Percentiles rank a stretch among this genome's conserved stretches.
Evolutionary conservation across 2,888 invertebrate species (phyloP).

Genomic region (Ceramica pisi): DNA sequence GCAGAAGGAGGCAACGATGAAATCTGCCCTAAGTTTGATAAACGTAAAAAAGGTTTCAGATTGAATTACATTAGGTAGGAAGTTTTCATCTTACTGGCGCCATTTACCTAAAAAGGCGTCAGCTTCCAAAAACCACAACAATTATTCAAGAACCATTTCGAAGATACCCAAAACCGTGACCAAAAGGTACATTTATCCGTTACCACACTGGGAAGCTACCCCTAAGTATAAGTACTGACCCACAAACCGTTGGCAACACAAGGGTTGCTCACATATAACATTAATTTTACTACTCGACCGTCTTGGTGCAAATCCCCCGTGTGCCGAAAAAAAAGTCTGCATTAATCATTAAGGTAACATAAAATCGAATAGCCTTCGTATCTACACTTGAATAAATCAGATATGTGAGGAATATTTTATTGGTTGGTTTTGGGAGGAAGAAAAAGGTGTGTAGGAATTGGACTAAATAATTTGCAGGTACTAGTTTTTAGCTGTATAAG

Average conservation of each 20-base stretch:
- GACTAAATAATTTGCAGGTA: too few relatives aligned
- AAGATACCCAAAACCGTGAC: conserved; percentile 10
- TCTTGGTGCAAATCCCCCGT: conserved; percentile 49
- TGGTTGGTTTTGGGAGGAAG: conserved; percentile 9
- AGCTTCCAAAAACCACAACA: conserved; percentile 29
- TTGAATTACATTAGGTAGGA: too few relatives aligned
- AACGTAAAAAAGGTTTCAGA: too few relatives aligned
- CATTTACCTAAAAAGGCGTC: background rate
- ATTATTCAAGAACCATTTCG: conserved; percentile 31
- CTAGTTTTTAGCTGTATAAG: too few relatives aligned
- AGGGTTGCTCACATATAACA: conserved; percentile 49
- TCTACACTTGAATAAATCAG: conserved; percentile 61
- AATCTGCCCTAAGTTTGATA: too few relatives aligned
- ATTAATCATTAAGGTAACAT: conserved; percentile 63
- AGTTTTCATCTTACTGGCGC: too few relatives aligned
- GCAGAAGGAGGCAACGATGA: too few relatives aligned
- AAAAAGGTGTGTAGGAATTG: too few relatives aligned
- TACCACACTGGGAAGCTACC: conserved; percentile 8
- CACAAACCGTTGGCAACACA: conserved; percentile 33
- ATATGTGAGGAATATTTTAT: conserved; percentile 56
- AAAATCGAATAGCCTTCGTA: conserved; percentile 59
- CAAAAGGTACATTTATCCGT: background rate
- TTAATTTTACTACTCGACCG: conserved; percentile 57
- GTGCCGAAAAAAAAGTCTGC: conserved; percentile 58
- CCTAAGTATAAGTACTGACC: conserved; percentile 48